phyloP scores from a whole-genome alignment of 2,797 vertebrate genomes.

The Neostethus bicornis region DNA sequence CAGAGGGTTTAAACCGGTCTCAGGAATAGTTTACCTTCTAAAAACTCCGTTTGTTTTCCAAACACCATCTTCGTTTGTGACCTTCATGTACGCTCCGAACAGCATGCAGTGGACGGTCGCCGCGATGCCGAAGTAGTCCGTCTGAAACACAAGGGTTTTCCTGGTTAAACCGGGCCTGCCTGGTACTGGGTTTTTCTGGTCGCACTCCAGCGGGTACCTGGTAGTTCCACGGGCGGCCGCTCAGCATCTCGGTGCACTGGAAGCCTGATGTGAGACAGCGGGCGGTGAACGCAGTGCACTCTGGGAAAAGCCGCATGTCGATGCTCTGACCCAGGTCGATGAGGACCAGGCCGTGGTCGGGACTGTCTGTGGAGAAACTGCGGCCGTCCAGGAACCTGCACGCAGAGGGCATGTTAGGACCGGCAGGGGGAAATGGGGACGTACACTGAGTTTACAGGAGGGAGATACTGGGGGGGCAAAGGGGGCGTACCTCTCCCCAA shows the following conservation, averaged over 20 bases:
- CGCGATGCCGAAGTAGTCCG: slow-evolving; percentile 92
- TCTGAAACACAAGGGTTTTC: slow-evolving; percentile 74
- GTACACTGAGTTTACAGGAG: not conserved
- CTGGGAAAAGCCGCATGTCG: slow-evolving; percentile 90
- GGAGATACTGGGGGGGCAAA: too few relatives aligned
- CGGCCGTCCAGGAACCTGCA: slow-evolving; percentile 88
- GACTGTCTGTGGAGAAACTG: slow-evolving; percentile 73
- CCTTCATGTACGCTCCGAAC: slow-evolving; percentile 93
- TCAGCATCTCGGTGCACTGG: slow-evolving; percentile 94
- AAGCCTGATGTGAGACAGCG: slow-evolving; percentile 92
- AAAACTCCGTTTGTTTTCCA: slow-evolving; percentile 88
- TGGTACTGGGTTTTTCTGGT: too few relatives aligned
- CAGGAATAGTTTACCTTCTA: slow-evolving; percentile 79
- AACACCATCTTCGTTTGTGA: slow-evolving; percentile 79
- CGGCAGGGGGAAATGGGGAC: too few relatives aligned
- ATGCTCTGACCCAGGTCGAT: slow-evolving; percentile 95
- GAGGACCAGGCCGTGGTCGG: slow-evolving; percentile 87
- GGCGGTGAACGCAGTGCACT: slow-evolving; percentile 85
- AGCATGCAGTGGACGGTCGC: slow-evolving; percentile 92
- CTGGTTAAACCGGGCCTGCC: too few relatives aligned
- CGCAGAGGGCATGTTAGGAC: too few relatives aligned
- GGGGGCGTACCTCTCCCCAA: slow-evolving; percentile 83
- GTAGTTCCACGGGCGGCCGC: slow-evolving; percentile 89
- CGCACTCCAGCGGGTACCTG: slow-evolving; percentile 86
- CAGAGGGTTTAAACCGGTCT: too few relatives aligned